Conservation (phyloP, 2,113 vertebrate genomes). For the Xenopus laevis region DNA sequence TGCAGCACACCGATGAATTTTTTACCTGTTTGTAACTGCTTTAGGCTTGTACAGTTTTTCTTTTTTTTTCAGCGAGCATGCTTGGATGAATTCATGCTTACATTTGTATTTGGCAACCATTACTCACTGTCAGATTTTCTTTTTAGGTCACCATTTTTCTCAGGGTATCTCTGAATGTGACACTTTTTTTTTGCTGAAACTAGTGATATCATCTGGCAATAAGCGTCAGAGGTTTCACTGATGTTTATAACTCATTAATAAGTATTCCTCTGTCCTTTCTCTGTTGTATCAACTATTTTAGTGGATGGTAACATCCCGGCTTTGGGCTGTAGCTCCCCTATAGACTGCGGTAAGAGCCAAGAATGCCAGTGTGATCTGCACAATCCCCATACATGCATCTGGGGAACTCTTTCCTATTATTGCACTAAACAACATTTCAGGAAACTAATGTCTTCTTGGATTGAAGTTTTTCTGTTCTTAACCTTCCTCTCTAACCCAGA, state of each 20-base stretch:
- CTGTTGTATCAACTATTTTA: slow-evolving; percentile 59
- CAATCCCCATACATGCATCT: slow-evolving; percentile 23
- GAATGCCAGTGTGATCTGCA: slow-evolving; percentile 4
- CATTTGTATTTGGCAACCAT: too few species aligned
- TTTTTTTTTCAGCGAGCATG: too few species aligned
- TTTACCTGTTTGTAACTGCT: too few species aligned
- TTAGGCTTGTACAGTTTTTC: too few species aligned
- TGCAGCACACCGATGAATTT: too few species aligned
- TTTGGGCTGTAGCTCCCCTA: slow-evolving; percentile 67
- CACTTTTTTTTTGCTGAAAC: neutral
- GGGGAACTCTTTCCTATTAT: neutral
- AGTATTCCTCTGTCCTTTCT: slow-evolving; percentile 55
- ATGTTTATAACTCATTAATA: neutral
- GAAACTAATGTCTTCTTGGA: slow-evolving; percentile 13
- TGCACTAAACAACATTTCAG: slow-evolving; percentile 9
- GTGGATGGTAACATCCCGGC: slow-evolving; percentile 66
- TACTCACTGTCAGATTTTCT: too few species aligned
- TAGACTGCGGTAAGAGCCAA: slow-evolving; percentile 64
- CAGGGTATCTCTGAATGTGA: neutral
- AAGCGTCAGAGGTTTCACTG: too few species aligned
- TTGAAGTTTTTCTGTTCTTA: neutral
- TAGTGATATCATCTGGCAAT: neutral
- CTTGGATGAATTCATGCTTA: too few species aligned
- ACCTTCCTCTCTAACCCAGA: slow-evolving; percentile 5
- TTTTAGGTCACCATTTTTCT: too few species aligned